Evolutionary conservation across 2,888 invertebrate species (phyloP).

Genomic region (Exephanes ischioxanthus): DNA sequence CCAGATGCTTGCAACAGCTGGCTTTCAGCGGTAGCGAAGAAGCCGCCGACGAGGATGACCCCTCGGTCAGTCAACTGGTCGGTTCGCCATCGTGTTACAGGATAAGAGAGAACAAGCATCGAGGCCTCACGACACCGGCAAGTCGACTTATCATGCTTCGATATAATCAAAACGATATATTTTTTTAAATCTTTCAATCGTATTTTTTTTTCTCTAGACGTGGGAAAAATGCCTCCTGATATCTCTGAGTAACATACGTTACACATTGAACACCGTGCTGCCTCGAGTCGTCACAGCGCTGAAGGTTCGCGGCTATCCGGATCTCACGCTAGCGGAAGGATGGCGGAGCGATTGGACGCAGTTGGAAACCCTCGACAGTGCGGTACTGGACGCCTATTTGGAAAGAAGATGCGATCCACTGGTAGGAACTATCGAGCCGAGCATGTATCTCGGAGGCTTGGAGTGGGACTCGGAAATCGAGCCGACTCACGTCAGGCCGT

Average conservation of each 20-base stretch:
- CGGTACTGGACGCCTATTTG: slow-evolving; percentile 92
- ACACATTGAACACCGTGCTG: slow-evolving; percentile 91
- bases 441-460: slow-evolving; percentile 96
- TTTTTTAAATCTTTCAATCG: slow-evolving; percentile 26
- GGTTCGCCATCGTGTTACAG: slow-evolving; percentile 87
- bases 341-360: slow-evolving; percentile 87
- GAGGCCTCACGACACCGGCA: slow-evolving; percentile 77
- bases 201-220: slow-evolving; percentile 84
- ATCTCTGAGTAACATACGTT: slow-evolving; percentile 95
- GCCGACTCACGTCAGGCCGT: slow-evolving; percentile 93
- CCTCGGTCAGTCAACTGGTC: slow-evolving; percentile 88
- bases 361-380: slow-evolving; percentile 87
- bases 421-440: slow-evolving; percentile 98
- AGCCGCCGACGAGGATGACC: slow-evolving; percentile 86
- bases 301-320: slow-evolving; percentile 90
- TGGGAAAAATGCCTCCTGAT: slow-evolving; percentile 94
- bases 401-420: slow-evolving; percentile 97
- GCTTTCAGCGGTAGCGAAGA: slow-evolving; percentile 90
- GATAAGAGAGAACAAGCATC: slow-evolving; percentile 79
- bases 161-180: not conserved
- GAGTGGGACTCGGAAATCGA: slow-evolving; percentile 93
- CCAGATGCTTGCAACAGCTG: slow-evolving; percentile 90
- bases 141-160: slow-evolving; percentile 56
- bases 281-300: slow-evolving; percentile 90
- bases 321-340: slow-evolving; percentile 83